phyloP scores from a whole-genome alignment of 2,797 vertebrate species.

The Cryptoprocta ferox region DNA sequence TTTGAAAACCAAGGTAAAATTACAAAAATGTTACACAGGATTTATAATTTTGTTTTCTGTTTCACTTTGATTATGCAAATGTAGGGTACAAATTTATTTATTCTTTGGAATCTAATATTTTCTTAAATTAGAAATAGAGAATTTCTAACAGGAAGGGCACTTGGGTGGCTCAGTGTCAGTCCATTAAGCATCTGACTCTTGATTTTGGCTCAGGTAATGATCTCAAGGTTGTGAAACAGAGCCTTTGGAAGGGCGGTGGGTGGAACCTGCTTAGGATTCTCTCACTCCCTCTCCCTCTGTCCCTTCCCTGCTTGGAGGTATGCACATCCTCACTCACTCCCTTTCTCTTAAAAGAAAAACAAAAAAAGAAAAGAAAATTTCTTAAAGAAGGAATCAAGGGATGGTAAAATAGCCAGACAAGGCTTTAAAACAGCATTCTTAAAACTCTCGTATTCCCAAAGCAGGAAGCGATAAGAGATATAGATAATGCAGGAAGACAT shows the following conservation, averaged over 20 bases:
- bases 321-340: too few relatives aligned
- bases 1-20: neutral
- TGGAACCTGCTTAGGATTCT: too few relatives aligned
- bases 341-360: too few relatives aligned
- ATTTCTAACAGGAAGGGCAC: neutral
- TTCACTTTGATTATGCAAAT: neutral
- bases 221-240: too few relatives aligned
- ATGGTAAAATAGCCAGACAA: neutral
- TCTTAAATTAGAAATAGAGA: conserved; percentile 9
- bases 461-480: neutral
- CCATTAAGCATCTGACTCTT: too few relatives aligned
- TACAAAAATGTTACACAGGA: neutral
- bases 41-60: neutral
- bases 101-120: neutral
- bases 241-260: too few relatives aligned
- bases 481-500: neutral
- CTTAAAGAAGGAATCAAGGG: neutral
- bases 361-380: neutral
- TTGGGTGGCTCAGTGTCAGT: too few relatives aligned
- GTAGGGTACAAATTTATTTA: neutral
- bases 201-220: too few relatives aligned
- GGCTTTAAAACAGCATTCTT: neutral
- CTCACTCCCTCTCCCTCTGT: too few relatives aligned
- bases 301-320: too few relatives aligned
- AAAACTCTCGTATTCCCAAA: neutral